phyloP scores from a whole-genome alignment of 2,888 invertebrate species.

The Synanthedon andrenaeformis region DNA sequence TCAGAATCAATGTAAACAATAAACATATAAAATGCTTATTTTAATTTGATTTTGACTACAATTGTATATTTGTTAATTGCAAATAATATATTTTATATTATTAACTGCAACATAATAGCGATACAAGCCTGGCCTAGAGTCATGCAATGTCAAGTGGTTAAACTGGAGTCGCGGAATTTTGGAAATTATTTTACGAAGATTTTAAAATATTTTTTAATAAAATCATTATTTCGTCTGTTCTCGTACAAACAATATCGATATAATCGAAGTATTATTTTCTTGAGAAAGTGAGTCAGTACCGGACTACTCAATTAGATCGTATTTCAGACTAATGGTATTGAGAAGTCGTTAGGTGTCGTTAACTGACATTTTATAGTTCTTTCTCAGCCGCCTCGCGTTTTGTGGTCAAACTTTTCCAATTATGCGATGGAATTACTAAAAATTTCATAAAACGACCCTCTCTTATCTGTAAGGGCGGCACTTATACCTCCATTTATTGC shows the following conservation, averaged over 20 bases:
- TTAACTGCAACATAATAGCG: too few relatives aligned
- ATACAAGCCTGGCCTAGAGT: too few relatives aligned
- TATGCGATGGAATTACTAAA: slow-evolving; percentile 38
- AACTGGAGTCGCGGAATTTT: too few relatives aligned
- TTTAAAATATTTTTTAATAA: not conserved
- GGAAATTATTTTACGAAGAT: too few relatives aligned
- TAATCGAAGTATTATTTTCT: slow-evolving; percentile 2
- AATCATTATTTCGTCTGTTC: not conserved
- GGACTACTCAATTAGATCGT: slow-evolving; percentile 16
- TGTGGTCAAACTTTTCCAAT: slow-evolving; percentile 46
- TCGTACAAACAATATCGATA: not conserved
- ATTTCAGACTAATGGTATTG: slow-evolving; percentile 46
- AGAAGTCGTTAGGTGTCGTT: slow-evolving; percentile 39
- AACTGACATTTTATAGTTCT: slow-evolving; percentile 55
- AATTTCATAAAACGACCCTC: slow-evolving; percentile 33
- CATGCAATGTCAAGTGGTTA: too few relatives aligned
- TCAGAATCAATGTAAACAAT: too few relatives aligned
- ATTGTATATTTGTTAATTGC: too few relatives aligned
- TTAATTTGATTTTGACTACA: too few relatives aligned
- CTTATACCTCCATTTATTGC: not conserved
- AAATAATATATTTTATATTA: too few relatives aligned
- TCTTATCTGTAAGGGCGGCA: slow-evolving; percentile 11
- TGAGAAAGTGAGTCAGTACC: not conserved
- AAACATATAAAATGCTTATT: too few relatives aligned
- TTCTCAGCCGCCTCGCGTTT: slow-evolving; percentile 24